Evolutionary conservation across 92 coral and sea anemone genomes (phyloP).

Genomic region (Galaxea fascicularis): DNA sequence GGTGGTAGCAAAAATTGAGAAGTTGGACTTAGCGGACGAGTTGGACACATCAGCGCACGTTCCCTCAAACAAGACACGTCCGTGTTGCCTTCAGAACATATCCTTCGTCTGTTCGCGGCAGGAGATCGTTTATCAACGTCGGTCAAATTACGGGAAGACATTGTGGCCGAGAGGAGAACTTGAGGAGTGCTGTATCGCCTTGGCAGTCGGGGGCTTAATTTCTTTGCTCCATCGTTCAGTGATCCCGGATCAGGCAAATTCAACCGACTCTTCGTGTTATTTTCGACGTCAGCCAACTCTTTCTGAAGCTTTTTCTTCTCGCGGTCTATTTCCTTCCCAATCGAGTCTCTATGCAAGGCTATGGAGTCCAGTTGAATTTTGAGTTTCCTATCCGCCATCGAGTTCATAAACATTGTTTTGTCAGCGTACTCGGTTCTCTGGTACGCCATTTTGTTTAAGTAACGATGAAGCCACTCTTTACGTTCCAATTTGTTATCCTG

Average conservation of each 20-base stretch:
- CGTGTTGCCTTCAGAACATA: slow-evolving; percentile 65
- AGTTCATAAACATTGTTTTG: slow-evolving; percentile 85
- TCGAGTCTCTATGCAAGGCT: slow-evolving; percentile 71
- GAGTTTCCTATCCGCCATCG: slow-evolving; percentile 86
- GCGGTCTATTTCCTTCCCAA: slow-evolving; percentile 82
- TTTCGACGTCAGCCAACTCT: slow-evolving; percentile 82
- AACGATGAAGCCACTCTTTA: background rate
- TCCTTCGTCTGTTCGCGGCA: slow-evolving; percentile 54
- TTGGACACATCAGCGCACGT: slow-evolving; percentile 30
- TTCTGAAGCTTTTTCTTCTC: slow-evolving; percentile 74
- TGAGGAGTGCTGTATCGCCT: slow-evolving; percentile 84
- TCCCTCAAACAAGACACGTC: slow-evolving; percentile 26
- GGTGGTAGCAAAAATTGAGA: slow-evolving; percentile 78
- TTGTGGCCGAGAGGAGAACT: slow-evolving; percentile 52
- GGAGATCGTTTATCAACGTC: slow-evolving; percentile 64
- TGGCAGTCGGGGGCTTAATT: slow-evolving; percentile 81
- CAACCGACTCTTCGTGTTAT: slow-evolving; percentile 58
- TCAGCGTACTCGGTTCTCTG: slow-evolving; percentile 91
- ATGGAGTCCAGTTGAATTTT: slow-evolving; percentile 75
- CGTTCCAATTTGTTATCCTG: slow-evolving; percentile 5
- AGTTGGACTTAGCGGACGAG: slow-evolving; percentile 65
- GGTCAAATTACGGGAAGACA: slow-evolving; percentile 55
- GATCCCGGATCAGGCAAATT: slow-evolving; percentile 52
- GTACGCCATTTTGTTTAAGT: slow-evolving; percentile 75
- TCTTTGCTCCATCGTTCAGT: slow-evolving; percentile 50